phyloP scores from a whole-genome alignment of 1,140 invertebrate genomes.

The Trichonephila inaurata region DNA sequence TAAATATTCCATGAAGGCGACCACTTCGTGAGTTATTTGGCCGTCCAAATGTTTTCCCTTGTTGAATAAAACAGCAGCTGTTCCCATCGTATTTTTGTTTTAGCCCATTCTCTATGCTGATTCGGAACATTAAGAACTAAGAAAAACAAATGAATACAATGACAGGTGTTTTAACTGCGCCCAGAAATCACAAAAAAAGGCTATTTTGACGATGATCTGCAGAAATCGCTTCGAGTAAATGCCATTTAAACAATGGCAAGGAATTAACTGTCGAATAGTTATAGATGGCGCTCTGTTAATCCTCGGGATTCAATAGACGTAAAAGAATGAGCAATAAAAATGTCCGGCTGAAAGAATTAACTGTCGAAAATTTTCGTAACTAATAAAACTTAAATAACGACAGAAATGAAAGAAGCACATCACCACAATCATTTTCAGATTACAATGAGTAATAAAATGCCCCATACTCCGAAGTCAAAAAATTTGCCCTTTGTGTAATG shows the following conservation, averaged over 20 bases:
- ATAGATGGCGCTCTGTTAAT: no score
- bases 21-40: constrained; percentile 2
- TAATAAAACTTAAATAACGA: no score
- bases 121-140: constrained; percentile 17
- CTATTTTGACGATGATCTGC: background rate
- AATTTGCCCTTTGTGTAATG: no score
- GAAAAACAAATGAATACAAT: constrained; percentile 35
- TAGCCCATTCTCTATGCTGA: background rate
- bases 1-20: constrained; percentile 28
- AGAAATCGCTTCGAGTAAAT: background rate
- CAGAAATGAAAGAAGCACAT: no score
- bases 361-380: no score
- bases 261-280: no score
- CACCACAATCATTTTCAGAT: no score
- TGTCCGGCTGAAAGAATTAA: no score
- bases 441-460: no score
- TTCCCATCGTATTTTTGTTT: background rate
- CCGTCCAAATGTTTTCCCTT: constrained; percentile 13
- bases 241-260: background rate
- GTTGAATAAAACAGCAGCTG: constrained; percentile 40
- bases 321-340: no score
- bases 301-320: no score
- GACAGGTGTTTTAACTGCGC: constrained; percentile 14
- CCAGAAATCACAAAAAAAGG: background rate
- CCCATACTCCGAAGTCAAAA: no score